phyloP scores from a whole-genome alignment of 1,140 invertebrate genomes.

The Drosophila ficusphila region DNA sequence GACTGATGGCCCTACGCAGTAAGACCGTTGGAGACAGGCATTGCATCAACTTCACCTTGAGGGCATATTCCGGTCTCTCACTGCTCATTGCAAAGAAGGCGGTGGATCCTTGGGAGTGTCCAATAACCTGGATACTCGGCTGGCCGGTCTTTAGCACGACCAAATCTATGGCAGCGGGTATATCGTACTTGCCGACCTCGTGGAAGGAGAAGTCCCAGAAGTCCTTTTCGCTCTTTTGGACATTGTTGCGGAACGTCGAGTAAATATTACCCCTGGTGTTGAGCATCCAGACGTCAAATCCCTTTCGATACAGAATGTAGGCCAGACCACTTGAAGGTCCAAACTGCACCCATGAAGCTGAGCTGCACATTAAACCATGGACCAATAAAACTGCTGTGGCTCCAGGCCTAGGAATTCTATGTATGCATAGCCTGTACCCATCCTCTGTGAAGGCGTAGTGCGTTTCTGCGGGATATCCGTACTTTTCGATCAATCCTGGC shows the following conservation, averaged over 20 bases:
- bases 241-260: constrained; percentile 85
- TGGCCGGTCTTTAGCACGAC: constrained; percentile 85
- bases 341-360: constrained; percentile 86
- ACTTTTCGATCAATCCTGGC: constrained; percentile 81
- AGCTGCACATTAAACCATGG: constrained; percentile 87
- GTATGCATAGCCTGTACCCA: constrained; percentile 85
- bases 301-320: constrained; percentile 87
- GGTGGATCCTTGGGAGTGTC: constrained; percentile 86
- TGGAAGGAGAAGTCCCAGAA: constrained; percentile 87
- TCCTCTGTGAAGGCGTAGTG: constrained; percentile 85
- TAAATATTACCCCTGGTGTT: constrained; percentile 89
- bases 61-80: constrained; percentile 87
- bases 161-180: constrained; percentile 88
- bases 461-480: constrained; percentile 86
- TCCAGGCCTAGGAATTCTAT: constrained; percentile 69
- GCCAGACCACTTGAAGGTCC: constrained; percentile 85
- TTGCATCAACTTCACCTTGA: constrained; percentile 86
- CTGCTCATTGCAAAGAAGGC: constrained; percentile 87
- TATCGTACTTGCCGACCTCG: constrained; percentile 89
- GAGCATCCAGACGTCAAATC: constrained; percentile 90
- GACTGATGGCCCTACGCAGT: constrained; percentile 25
- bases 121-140: constrained; percentile 83
- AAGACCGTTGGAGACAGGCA: constrained; percentile 87
- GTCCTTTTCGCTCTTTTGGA: constrained; percentile 64
- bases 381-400: constrained; percentile 86